Conservation (phyloP, 2,888 invertebrate genomes). For the Microctonus brassicae region DNA sequence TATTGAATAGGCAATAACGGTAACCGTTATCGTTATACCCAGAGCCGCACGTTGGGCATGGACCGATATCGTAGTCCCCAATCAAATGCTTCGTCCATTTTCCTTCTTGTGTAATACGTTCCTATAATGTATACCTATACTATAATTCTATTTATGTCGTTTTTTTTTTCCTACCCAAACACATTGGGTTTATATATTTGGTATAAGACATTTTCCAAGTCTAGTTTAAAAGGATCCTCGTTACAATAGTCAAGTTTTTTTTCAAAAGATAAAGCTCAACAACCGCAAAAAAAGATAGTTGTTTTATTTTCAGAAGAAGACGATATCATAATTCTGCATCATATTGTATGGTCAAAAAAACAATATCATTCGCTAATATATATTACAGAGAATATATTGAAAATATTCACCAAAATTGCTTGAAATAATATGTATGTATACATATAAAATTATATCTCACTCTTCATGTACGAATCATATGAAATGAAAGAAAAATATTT, state of each 20-base stretch:
- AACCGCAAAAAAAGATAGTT: background rate
- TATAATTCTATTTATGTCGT: no score
- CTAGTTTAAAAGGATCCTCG: background rate
- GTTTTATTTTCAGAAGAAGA: background rate
- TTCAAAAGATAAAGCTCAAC: slow-evolving; percentile 25
- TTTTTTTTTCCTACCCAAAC: background rate
- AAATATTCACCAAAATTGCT: no score
- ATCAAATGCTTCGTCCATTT: slow-evolving; percentile 48
- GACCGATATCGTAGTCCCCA: slow-evolving; percentile 49
- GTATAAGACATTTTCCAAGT: slow-evolving; percentile 16
- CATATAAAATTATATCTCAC: no score
- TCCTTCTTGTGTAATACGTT: background rate
- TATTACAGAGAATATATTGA: no score
- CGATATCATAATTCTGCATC: background rate
- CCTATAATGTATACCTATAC: background rate
- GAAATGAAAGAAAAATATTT: background rate
- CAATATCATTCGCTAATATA: no score
- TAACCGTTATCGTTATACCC: slow-evolving; percentile 60
- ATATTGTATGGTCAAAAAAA: background rate
- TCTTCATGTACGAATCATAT: background rate
- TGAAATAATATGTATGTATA: no score
- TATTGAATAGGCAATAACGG: slow-evolving; percentile 56
- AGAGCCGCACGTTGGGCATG: slow-evolving; percentile 34
- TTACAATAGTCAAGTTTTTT: background rate
- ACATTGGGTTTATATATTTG: slow-evolving; percentile 18